Conservation (phyloP, 2,113 vertebrate species). For the Bufo bufo region DNA sequence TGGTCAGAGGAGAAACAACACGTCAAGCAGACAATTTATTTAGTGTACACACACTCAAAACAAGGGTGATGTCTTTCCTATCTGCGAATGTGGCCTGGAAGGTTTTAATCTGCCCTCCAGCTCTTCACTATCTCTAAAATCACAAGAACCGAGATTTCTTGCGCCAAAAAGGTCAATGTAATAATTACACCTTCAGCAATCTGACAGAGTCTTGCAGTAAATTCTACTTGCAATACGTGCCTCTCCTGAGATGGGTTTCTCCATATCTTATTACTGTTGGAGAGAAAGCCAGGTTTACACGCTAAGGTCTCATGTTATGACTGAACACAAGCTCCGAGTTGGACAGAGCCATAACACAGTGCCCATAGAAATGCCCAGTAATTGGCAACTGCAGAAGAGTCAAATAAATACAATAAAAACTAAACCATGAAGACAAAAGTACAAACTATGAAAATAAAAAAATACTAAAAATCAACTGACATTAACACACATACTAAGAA, state of each 20-base stretch:
- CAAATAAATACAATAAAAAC: no score
- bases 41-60: background rate
- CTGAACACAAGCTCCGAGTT: no score
- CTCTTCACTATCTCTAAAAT: background rate
- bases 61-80: background rate
- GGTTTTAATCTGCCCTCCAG: background rate
- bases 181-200: background rate
- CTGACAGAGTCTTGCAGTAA: conserved; percentile 4
- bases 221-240: background rate
- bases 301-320: background rate
- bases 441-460: no score
- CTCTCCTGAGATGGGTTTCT: background rate
- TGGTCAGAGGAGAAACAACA: background rate
- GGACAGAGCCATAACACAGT: no score
- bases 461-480: no score
- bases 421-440: no score
- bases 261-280: background rate
- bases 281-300: background rate
- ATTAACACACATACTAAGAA: no score
- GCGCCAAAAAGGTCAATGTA: conserved; percentile 18
- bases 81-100: background rate
- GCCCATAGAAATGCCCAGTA: no score
- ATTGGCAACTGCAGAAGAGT: no score
- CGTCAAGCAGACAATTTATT: background rate
- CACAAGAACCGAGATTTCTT: background rate